Evolutionary conservation across 2,797 vertebrate species (phyloP), one percentile per base, ranked within the genome.

Genomic region (Pempheris klunzingeri): DNA sequence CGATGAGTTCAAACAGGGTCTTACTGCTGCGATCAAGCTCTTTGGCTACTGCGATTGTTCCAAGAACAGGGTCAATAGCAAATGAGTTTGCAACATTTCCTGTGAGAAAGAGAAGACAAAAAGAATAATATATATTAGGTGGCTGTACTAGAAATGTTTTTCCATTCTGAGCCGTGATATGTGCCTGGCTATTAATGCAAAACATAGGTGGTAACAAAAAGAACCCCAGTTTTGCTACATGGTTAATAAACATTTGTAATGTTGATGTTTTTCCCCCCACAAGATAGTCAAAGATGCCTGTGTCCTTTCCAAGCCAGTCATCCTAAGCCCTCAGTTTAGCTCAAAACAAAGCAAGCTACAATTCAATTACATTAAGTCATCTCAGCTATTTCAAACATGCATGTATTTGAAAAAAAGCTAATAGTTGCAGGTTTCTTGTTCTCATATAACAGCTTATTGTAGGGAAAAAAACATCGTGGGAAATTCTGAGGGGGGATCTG

Each of bases 31-130:
- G 95, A 91, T 99, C 97, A 47, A 99, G 95, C 81, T 98, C 98
- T 94, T 97, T 99, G 69, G 96, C 96, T 34, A 96, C 96, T 78
- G 93, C 95, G 83, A 99, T 94, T 47, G 92, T 97, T 30, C 98
- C 98, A 49, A 99, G 95, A 82, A 98, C 74, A 20, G 97, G 95
- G 88, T 99, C 96, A 3, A 99, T 96, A 71, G 92, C 92, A 86
- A 99, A 99, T 59, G 96, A 94, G 93, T 99, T 98, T 78, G 96
- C 98, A 91, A 96, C 92, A 86, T 99, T 99, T 86, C 98, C 98
- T 99, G 89, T n/a, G 47, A 80, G 53, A 75, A 32, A 75, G 43
- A 84, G 70, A 84, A 81, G 59, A 39, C 30, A 76, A 62, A n/a
- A 74, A 69, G 6, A 66, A 70, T 63, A 39, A 55, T 47, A 8